phyloP scores from a whole-genome alignment of 92 coral and sea anemone genomes.

The Porites divaricata region DNA sequence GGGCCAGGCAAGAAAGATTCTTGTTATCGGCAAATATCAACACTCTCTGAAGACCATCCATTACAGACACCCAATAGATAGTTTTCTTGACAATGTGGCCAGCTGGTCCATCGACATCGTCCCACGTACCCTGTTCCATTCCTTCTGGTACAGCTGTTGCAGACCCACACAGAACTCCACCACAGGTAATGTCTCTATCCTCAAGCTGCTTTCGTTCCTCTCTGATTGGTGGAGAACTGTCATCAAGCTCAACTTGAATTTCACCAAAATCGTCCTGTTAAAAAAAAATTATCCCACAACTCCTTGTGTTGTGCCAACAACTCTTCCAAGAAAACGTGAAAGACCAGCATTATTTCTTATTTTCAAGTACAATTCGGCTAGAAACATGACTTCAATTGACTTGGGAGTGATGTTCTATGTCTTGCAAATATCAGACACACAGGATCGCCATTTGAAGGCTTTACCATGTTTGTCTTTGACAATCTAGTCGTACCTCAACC shows the following conservation, averaged over 20 bases:
- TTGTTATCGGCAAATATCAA: slow-evolving; percentile 80
- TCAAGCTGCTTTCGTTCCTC: slow-evolving; percentile 61
- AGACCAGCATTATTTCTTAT: no score
- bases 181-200: slow-evolving; percentile 48
- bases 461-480: no score
- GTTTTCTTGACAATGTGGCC: slow-evolving; percentile 61
- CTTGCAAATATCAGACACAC: no score
- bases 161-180: slow-evolving; percentile 36
- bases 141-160: slow-evolving; percentile 42
- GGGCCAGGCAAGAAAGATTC: slow-evolving; percentile 64
- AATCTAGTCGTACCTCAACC: no score
- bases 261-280: slow-evolving; percentile 81
- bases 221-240: slow-evolving; percentile 49
- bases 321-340: no score
- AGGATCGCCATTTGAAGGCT: no score
- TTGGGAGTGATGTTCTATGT: no score
- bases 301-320: neutral
- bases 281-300: neutral
- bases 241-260: slow-evolving; percentile 61
- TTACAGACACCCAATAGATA: slow-evolving; percentile 84
- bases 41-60: slow-evolving; percentile 91
- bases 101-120: slow-evolving; percentile 68
- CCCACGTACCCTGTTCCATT: slow-evolving; percentile 46
- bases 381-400: no score
- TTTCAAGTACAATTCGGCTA: no score